Evolutionary conservation across 2,113 vertebrate genomes (phyloP).

Genomic region (Bostrychus sinensis): DNA sequence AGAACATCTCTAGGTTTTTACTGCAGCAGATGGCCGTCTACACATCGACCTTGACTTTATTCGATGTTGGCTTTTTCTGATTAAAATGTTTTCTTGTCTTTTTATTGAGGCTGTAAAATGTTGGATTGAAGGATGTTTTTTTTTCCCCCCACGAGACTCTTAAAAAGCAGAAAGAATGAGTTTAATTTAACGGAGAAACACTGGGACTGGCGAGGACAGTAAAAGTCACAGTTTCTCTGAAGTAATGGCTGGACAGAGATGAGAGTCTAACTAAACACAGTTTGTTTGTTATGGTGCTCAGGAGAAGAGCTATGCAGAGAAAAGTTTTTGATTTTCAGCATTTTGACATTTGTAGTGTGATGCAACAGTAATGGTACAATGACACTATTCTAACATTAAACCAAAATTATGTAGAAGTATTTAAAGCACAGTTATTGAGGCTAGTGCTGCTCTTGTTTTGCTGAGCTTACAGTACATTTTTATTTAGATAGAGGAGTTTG

Average conservation of each 20-base stretch:
- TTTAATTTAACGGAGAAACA: slow-evolving; percentile 15
- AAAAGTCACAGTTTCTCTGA: not conserved
- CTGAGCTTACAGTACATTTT: too few species aligned
- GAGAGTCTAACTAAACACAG: not conserved
- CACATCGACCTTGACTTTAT: not conserved
- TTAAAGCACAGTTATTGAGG: too few species aligned
- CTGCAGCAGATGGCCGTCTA: not conserved
- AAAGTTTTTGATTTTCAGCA: too few species aligned
- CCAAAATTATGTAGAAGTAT: too few species aligned
- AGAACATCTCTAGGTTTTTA: not conserved
- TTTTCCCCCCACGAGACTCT: slow-evolving; percentile 17
- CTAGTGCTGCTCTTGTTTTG: too few species aligned
- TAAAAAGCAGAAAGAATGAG: slow-evolving; percentile 4
- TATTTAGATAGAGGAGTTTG: too few species aligned
- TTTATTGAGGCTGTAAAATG: slow-evolving; percentile 20
- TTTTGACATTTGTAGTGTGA: too few species aligned
- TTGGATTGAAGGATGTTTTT: slow-evolving; percentile 1
- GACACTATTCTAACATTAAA: too few species aligned
- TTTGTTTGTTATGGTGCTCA: not conserved
- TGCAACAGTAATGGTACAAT: too few species aligned
- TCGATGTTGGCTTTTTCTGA: not conserved
- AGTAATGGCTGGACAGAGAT: not conserved
- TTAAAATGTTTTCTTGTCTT: slow-evolving; percentile 16
- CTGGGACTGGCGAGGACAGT: not conserved
- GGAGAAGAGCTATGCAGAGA: too few species aligned